Percentiles rank a stretch among this genome's conserved stretches.
phyloP scores from a whole-genome alignment of 2,888 invertebrate genomes.

The Sympetrum striolatum region DNA sequence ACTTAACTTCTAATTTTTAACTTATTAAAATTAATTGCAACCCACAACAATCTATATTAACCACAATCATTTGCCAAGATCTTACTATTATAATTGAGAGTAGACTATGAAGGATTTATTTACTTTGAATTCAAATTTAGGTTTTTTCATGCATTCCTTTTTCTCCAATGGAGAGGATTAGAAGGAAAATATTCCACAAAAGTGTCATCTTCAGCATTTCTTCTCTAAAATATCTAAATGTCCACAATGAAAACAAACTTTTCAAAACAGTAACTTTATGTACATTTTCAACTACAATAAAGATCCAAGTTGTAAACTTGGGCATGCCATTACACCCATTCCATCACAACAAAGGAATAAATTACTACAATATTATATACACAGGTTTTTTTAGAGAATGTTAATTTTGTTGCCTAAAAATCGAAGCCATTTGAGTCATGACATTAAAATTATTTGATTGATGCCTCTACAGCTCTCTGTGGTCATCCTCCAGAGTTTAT shows the following conservation, averaged over 20 bases:
- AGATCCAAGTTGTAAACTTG: slow-evolving; percentile 2
- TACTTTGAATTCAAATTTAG: no score
- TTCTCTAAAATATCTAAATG: no score
- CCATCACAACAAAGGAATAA: slow-evolving; percentile 15
- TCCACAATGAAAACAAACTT: neutral
- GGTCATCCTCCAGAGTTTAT: neutral
- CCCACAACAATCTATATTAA: no score
- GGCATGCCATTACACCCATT: slow-evolving; percentile 8
- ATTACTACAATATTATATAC: neutral
- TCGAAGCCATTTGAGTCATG: neutral
- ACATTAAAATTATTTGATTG: neutral
- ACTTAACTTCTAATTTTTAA: no score
- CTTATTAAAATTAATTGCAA: no score
- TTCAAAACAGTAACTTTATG: slow-evolving; percentile 30
- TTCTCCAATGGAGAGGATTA: no score
- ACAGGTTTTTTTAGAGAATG: neutral
- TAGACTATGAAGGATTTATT: no score
- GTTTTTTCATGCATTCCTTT: no score
- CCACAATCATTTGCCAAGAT: no score
- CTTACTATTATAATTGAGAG: no score
- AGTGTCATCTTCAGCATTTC: no score
- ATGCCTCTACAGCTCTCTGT: neutral
- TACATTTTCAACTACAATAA: slow-evolving; percentile 29
- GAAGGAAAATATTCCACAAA: no score
- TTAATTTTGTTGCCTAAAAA: neutral